These are phyloP conservation scores for Nematostella vectensis DNA, from an alignment of 92 coral and sea anemone species.

Conservation along the genomic window DNA sequence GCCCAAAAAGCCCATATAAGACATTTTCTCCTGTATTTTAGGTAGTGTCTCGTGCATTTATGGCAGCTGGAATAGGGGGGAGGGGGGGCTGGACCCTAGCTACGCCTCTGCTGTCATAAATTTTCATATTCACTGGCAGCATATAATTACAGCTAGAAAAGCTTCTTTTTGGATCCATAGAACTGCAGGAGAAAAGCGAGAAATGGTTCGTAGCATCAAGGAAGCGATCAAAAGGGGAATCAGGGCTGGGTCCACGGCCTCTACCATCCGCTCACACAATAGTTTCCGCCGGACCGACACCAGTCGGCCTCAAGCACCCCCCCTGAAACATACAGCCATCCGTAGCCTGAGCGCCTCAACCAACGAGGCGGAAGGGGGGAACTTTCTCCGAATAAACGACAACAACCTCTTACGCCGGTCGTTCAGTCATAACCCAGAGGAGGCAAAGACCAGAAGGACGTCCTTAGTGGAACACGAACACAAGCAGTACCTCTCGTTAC, in stretches of 20 bases:
- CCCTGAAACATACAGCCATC: too few relatives aligned
- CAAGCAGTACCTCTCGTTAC: slow-evolving; percentile 3
- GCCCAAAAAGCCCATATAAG: too few relatives aligned
- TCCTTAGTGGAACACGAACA: slow-evolving; percentile 55
- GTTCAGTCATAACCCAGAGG: slow-evolving; percentile 81
- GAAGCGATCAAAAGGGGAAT: slow-evolving; percentile 86
- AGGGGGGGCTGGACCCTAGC: too few relatives aligned
- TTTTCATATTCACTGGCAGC: too few relatives aligned
- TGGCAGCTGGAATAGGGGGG: too few relatives aligned
- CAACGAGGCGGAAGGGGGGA: slow-evolving; percentile 51
- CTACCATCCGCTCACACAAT: slow-evolving; percentile 42
- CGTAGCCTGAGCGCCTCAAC: slow-evolving; percentile 27
- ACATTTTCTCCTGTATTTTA: too few relatives aligned
- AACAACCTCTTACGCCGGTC: slow-evolving; percentile 50
- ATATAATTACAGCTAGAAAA: too few relatives aligned
- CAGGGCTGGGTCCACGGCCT: slow-evolving; percentile 53
- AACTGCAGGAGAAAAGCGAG: slow-evolving; percentile 74
- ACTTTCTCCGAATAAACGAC: slow-evolving; percentile 32
- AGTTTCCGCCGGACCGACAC: slow-evolving; percentile 62
- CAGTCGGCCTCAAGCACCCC: too few relatives aligned
- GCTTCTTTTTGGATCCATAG: too few relatives aligned
- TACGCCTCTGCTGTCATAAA: too few relatives aligned
- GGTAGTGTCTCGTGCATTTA: too few relatives aligned
- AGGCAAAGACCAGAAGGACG: slow-evolving; percentile 36
- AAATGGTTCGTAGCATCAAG: slow-evolving; percentile 66